phyloP scores from a whole-genome alignment of 1,140 invertebrate species.

The Drosophila yakuba region DNA sequence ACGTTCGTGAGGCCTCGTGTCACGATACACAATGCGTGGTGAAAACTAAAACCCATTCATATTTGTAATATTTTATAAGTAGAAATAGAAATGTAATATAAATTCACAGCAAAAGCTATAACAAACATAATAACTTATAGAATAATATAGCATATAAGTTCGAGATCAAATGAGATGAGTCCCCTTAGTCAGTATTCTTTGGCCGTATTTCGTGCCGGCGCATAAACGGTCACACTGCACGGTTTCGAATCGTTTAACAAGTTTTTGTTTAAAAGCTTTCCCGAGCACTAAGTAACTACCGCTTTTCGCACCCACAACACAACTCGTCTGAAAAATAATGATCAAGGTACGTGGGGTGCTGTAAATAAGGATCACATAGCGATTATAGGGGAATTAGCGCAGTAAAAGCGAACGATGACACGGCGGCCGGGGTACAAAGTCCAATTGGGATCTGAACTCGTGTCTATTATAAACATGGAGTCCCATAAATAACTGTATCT shows the following conservation, averaged over 20 bases:
- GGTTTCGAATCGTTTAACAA: conserved; percentile 13
- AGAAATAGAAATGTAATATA: no score
- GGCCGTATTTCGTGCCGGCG: no score
- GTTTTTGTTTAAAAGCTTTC: conserved; percentile 21
- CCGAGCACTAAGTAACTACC: conserved; percentile 12
- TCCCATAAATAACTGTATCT: conserved; percentile 65
- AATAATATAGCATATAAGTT: no score
- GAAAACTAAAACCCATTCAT: no score
- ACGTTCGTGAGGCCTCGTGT: no score
- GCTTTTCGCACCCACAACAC: conserved; percentile 16
- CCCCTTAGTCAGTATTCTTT: no score
- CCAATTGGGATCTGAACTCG: conserved; percentile 51
- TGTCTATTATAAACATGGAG: conserved; percentile 9
- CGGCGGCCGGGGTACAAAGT: conserved; percentile 60
- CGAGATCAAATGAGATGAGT: no score
- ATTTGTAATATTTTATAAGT: no score
- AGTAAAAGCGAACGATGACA: conserved; percentile 6
- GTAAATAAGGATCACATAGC: conserved; percentile 2
- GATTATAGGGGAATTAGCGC: conserved; percentile 5
- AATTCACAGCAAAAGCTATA: no score
- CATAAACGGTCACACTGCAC: neutral
- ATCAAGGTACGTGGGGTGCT: conserved; percentile 51
- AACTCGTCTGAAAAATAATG: conserved; percentile 46
- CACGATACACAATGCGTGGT: no score
- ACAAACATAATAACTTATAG: no score